Evolutionary conservation across 2,113 vertebrate species (phyloP), one percentile per base, ranked within the genome.

Genomic region (Tychaedon coryphoeus): DNA sequence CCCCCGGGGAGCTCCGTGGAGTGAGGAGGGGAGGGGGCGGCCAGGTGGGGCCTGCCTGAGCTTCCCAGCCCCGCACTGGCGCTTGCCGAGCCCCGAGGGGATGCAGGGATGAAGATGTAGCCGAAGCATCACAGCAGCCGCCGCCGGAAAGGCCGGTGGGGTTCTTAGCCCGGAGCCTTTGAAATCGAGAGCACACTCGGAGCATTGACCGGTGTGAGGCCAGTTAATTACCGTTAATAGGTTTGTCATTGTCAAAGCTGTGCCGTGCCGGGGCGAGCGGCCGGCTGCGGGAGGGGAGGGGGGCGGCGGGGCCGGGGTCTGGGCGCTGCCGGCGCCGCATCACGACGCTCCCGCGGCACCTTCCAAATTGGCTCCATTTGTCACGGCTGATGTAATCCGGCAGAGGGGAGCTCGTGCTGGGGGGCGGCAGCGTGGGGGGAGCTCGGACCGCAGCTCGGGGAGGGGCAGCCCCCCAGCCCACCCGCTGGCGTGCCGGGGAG

Each of bases 161-260:
- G 53, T 64, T 34, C 90, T 78, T 50, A 85, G 61, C 87, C 47
- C 23, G 61, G 64, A 93, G 80, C 86, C 64, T 91, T 87, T 89
- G 91, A 81, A 91, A 89, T 28, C 2, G 5, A 85, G 80, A 91
- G 69, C 3, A 2, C 40, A 7, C 51, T 90, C 43, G 23, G 14
- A 81, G 73, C 94, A 76, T 75, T 87, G 95, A 95, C 90, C 70
- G 4, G 70, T 3, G 28, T 56, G 89, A 82, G 84, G 87, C 70
- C 62, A 14, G 77, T 97, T 97, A 97, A 97, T 96, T 93, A 96
- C 57, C 19, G 8, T 65, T 97, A 96, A 94, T 95, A 81, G 93
- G 80, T 95, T 94, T 92, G 89, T 96, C 94, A 74, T 87, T 95
- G 93, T 60, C 18, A 48, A 56, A 67, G 48, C 72, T 11, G 60